phyloP scores from a whole-genome alignment of 2,888 invertebrate species.

The Tenthredo livida region DNA sequence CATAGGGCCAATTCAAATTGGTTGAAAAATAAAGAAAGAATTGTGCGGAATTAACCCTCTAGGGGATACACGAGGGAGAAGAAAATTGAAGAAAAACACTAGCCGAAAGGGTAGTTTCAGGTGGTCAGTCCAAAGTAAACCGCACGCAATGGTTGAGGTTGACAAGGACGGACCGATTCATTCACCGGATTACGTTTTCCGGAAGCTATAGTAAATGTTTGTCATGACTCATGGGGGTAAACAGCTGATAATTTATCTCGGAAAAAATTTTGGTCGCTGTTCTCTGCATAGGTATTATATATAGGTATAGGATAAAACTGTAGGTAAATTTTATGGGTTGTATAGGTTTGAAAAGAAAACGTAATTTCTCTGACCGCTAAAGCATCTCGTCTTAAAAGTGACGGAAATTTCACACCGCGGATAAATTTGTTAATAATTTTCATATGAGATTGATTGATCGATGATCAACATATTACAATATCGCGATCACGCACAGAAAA shows the following conservation, averaged over 20 bases:
- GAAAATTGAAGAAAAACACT: slow-evolving; percentile 10
- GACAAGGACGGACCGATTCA: slow-evolving; percentile 3
- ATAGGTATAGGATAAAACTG: too few relatives aligned
- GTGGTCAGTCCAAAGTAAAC: not conserved
- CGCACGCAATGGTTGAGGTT: not conserved
- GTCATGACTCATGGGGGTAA: not conserved
- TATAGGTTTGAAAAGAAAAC: too few relatives aligned
- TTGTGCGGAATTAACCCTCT: not conserved
- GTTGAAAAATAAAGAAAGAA: not conserved
- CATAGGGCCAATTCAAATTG: not conserved
- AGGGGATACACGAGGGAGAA: not conserved
- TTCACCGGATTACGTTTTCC: not conserved
- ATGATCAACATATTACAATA: too few relatives aligned
- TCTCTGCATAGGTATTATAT: too few relatives aligned
- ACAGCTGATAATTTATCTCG: not conserved
- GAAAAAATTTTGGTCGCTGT: not conserved
- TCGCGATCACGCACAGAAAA: too few relatives aligned
- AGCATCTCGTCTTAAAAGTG: too few relatives aligned
- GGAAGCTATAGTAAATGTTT: slow-evolving; percentile 3
- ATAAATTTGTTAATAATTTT: too few relatives aligned
- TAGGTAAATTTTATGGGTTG: too few relatives aligned
- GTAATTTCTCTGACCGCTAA: too few relatives aligned
- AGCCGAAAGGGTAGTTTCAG: not conserved
- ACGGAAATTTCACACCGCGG: too few relatives aligned
- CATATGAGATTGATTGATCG: too few relatives aligned